These are phyloP conservation scores for Dione juno DNA, from an alignment of 2,888 invertebrate genomes.

Conservation along the genomic window DNA sequence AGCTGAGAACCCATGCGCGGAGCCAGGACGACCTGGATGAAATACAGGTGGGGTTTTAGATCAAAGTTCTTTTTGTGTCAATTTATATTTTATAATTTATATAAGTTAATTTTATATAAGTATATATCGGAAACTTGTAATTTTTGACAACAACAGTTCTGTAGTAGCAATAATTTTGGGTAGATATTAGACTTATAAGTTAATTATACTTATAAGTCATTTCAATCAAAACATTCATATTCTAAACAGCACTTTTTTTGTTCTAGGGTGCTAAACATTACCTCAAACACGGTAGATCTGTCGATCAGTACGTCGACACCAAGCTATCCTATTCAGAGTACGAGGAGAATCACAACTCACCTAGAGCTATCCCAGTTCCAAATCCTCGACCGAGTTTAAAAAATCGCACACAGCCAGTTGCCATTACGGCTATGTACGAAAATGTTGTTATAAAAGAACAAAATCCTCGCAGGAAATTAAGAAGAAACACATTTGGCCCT, in stretches of 20 bases:
- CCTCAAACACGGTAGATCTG: conserved; percentile 88
- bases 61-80: not conserved
- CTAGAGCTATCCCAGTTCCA: conserved; percentile 73
- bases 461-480: conserved; percentile 88
- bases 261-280: conserved; percentile 81
- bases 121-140: not conserved
- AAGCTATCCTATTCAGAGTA: conserved; percentile 82
- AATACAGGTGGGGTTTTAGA: conserved; percentile 70
- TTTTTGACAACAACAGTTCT: not conserved
- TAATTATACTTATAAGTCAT: not conserved
- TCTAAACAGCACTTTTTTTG: conserved; percentile 51
- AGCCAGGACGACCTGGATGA: conserved; percentile 89
- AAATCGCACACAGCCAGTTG: conserved; percentile 85
- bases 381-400: conserved; percentile 76
- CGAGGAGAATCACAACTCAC: conserved; percentile 75
- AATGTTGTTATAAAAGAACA: conserved; percentile 88
- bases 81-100: not conserved
- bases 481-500: conserved; percentile 83
- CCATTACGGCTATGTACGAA: conserved; percentile 89
- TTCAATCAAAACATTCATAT: not conserved
- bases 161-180: not conserved
- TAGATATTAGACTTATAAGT: not conserved
- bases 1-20: conserved; percentile 86
- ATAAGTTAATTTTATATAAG: not conserved
- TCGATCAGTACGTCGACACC: conserved; percentile 91